Evolutionary conservation across 2,888 invertebrate species (phyloP).

Genomic region (Dichetophora obliterata): DNA sequence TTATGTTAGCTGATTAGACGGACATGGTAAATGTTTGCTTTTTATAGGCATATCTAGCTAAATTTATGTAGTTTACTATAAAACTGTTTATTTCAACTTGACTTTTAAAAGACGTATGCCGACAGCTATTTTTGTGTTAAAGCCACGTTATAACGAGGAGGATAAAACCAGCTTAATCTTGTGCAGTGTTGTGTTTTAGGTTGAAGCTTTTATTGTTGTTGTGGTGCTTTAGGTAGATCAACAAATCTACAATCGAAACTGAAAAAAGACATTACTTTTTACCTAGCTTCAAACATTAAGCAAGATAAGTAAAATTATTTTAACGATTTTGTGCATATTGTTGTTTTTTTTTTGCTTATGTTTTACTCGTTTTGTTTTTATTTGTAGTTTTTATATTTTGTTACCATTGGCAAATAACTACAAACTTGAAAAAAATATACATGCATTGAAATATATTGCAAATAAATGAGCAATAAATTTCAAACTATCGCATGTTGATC

Average conservation of each 20-base stretch:
- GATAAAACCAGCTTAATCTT: background rate
- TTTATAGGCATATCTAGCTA: no score
- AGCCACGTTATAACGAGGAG: background rate
- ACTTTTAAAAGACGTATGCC: no score
- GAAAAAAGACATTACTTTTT: background rate
- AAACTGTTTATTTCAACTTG: no score
- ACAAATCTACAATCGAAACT: background rate
- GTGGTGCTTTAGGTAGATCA: slow-evolving; percentile 13
- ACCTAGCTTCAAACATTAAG: background rate
- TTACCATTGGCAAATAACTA: background rate
- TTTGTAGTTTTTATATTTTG: slow-evolving; percentile 7
- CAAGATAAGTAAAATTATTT: background rate
- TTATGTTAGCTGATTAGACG: no score
- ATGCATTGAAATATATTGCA: no score
- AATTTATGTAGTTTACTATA: no score
- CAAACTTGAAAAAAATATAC: no score
- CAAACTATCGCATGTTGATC: background rate
- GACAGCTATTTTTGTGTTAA: no score
- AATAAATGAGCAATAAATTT: no score
- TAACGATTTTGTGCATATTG: slow-evolving; percentile 1
- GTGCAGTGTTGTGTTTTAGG: background rate
- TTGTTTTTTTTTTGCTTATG: background rate
- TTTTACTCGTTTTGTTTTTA: slow-evolving; percentile 4
- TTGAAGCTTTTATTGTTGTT: background rate
- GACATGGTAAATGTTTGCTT: no score